Conservation (phyloP, 2,113 vertebrate species). For the Sceloporus tristichus region DNA sequence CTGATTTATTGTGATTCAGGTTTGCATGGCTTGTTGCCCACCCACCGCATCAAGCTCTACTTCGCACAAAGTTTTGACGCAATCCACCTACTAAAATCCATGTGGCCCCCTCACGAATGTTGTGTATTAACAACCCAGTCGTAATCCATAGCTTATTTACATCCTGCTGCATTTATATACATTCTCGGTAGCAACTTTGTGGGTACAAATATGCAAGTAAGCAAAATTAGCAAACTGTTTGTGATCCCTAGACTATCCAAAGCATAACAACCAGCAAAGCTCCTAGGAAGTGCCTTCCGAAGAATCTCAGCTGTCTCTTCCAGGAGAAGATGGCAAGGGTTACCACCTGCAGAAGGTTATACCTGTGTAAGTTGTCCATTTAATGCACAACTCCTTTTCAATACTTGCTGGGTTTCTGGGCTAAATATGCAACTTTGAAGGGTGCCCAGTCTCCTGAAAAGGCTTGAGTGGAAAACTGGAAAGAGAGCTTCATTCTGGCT, state of each 20-base stretch:
- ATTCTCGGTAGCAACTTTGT: neutral
- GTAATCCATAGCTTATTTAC: neutral
- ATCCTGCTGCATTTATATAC: neutral
- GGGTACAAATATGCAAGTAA: neutral
- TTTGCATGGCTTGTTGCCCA: too few relatives aligned
- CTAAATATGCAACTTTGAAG: neutral
- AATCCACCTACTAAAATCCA: too few relatives aligned
- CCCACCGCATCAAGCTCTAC: too few relatives aligned
- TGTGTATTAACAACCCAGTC: neutral
- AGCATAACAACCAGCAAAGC: neutral
- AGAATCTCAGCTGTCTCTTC: accelerated
- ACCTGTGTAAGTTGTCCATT: neutral
- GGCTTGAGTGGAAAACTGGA: accelerated
- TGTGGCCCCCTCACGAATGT: too few relatives aligned
- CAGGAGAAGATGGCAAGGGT: too few relatives aligned
- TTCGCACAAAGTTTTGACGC: too few relatives aligned
- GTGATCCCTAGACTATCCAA: neutral
- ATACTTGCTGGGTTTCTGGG: too few relatives aligned
- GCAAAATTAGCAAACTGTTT: neutral
- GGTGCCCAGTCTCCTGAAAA: neutral
- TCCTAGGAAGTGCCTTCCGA: neutral
- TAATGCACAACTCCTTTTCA: neutral
- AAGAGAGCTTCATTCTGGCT: neutral
- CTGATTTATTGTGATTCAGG: neutral
- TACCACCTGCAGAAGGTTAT: too few relatives aligned